A percentile compares a stretch with the other conserved stretches of the same genome.
phyloP scores from a whole-genome alignment of 2,797 vertebrate genomes.

The Hyperoplus lanceolatus region DNA sequence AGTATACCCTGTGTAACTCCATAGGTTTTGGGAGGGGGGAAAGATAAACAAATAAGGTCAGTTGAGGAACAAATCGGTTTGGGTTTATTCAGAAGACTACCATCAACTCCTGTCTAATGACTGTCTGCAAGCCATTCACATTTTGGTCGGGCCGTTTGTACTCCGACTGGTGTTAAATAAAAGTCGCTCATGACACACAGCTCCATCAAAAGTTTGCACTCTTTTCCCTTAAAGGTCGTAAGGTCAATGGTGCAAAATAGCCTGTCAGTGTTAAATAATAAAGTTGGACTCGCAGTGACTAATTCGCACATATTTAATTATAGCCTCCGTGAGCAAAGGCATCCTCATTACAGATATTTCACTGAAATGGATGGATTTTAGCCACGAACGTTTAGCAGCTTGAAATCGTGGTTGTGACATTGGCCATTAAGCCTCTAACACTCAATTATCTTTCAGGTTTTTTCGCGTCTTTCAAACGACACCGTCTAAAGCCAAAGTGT shows the following conservation, averaged over 20 bases:
- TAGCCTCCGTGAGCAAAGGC: not conserved
- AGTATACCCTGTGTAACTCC: not conserved
- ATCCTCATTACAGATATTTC: not conserved
- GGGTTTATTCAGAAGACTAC: not conserved
- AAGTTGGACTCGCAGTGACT: not conserved
- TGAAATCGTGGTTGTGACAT: slow-evolving; percentile 16
- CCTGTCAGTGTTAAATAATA: not conserved
- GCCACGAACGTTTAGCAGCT: not conserved
- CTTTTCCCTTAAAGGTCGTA: not conserved
- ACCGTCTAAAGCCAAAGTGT: not conserved
- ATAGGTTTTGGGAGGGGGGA: not conserved
- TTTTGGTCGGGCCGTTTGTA: not conserved
- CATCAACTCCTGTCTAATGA: not conserved
- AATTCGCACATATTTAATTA: not conserved
- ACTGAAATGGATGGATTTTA: not conserved
- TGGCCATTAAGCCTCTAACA: not conserved
- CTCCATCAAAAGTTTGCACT: not conserved
- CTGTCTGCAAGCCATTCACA: not conserved
- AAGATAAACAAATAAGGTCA: not conserved
- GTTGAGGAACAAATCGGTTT: slow-evolving; percentile 1
- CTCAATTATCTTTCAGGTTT: not conserved
- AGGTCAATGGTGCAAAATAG: not conserved
- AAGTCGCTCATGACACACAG: not conserved
- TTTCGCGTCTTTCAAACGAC: not conserved
- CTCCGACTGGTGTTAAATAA: not conserved